Conservation (phyloP, 2,797 vertebrate genomes). For the Sebastes minor region DNA sequence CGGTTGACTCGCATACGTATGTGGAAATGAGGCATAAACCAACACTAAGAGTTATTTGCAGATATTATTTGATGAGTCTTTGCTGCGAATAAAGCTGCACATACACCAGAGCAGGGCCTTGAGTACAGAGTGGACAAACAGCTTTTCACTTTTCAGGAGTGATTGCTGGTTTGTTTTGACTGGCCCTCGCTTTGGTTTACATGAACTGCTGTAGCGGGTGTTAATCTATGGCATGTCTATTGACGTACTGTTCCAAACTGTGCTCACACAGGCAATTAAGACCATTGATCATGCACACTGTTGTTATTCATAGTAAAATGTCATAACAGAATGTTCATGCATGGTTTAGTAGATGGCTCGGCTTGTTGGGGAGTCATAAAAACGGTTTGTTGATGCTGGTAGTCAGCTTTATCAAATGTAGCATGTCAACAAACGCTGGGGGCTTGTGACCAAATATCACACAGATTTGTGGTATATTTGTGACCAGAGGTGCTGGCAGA, state of each 20-base stretch:
- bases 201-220: conserved; percentile 49
- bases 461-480: conserved; percentile 13
- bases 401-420: conserved; percentile 44
- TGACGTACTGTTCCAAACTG: conserved; percentile 49
- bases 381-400: conserved; percentile 47
- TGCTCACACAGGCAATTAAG: conserved; percentile 53
- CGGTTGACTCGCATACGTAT: too few relatives aligned
- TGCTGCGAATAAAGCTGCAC: conserved; percentile 1
- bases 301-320: conserved; percentile 61
- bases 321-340: conserved; percentile 58
- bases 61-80: conserved; percentile 4
- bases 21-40: not conserved
- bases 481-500: conserved; percentile 1
- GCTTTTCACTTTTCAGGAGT: conserved; percentile 47
- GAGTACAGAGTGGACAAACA: conserved; percentile 47
- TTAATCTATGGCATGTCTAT: conserved; percentile 67
- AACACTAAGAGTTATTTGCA: not conserved
- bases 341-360: conserved; percentile 27
- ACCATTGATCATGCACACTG: conserved; percentile 50
- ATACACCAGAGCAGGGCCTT: not conserved
- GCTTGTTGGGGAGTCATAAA: conserved; percentile 38
- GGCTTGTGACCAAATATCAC: conserved; percentile 2
- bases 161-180: conserved; percentile 70
- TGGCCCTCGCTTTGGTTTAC: conserved; percentile 62
- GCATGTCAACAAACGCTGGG: conserved; percentile 22